Conservation (phyloP, 2,113 vertebrate genomes). For the Propithecus coquereli region DNA sequence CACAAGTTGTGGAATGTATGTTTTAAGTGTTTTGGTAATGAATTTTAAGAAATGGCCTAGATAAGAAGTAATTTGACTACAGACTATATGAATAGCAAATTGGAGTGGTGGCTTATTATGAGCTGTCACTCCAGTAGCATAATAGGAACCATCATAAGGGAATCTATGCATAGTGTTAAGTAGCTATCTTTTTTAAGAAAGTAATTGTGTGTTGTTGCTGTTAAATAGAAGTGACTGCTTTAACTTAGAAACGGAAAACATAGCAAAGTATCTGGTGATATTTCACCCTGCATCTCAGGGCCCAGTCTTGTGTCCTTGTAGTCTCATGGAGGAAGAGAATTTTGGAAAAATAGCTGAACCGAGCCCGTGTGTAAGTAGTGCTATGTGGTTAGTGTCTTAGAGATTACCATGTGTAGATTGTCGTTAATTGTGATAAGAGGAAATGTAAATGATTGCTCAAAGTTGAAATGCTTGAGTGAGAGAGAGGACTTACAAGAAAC, state of each 20-base stretch:
- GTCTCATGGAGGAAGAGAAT: background rate
- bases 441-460: background rate
- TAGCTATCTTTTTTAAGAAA: background rate
- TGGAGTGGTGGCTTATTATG: background rate
- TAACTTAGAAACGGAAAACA: slow-evolving; percentile 7
- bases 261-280: background rate
- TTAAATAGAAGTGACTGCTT: slow-evolving; percentile 6
- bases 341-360: background rate
- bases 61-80: background rate
- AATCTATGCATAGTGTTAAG: background rate
- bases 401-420: background rate
- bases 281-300: background rate
- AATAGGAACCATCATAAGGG: background rate
- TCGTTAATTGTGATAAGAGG: slow-evolving; percentile 29
- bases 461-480: background rate
- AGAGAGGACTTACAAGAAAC: background rate
- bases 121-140: background rate
- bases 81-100: background rate
- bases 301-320: background rate
- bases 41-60: background rate
- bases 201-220: background rate
- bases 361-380: background rate
- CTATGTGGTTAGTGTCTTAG: background rate
- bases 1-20: background rate
- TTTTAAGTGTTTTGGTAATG: background rate